Conservation (phyloP, 2,888 invertebrate genomes). For the Caradrina clavipalpis region DNA sequence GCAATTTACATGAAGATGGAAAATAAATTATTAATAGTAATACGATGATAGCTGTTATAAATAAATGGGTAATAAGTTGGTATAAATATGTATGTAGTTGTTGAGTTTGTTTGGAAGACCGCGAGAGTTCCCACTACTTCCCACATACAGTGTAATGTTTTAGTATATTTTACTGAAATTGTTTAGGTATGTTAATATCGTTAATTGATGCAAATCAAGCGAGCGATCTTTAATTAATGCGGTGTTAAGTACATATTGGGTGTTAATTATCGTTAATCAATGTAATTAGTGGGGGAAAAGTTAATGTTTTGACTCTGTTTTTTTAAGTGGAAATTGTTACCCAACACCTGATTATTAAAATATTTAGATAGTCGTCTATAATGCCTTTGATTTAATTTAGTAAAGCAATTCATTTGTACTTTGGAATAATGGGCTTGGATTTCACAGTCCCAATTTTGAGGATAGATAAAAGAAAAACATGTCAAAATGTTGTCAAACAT, state of each 20-base stretch:
- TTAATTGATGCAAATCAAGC: constrained; percentile 48
- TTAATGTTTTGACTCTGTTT: constrained; percentile 4
- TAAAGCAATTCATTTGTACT: no score
- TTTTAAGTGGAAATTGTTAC: constrained; percentile 1
- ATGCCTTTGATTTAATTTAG: neutral
- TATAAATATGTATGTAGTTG: constrained; percentile 43
- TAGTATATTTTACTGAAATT: constrained; percentile 39
- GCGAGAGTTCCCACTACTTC: constrained; percentile 48
- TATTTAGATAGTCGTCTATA: no score
- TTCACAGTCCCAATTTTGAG: no score
- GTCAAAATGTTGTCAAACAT: no score
- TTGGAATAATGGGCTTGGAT: no score
- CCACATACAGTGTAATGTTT: constrained; percentile 41
- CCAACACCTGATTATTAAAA: no score
- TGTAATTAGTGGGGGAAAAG: constrained; percentile 3
- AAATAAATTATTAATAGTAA: constrained; percentile 60
- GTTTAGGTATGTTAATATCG: constrained; percentile 45
- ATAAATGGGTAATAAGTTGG: constrained; percentile 49
- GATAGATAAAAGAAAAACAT: no score
- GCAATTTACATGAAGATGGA: constrained; percentile 59
- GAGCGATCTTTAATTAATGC: constrained; percentile 44
- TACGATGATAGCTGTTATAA: constrained; percentile 47
- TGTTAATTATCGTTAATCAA: constrained; percentile 56
- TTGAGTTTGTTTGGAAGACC: constrained; percentile 38
- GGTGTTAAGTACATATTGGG: constrained; percentile 44